Percentiles rank a stretch among this genome's conserved stretches.
Conservation (phyloP, 2,888 invertebrate genomes). For the Dioctria rufipes region DNA sequence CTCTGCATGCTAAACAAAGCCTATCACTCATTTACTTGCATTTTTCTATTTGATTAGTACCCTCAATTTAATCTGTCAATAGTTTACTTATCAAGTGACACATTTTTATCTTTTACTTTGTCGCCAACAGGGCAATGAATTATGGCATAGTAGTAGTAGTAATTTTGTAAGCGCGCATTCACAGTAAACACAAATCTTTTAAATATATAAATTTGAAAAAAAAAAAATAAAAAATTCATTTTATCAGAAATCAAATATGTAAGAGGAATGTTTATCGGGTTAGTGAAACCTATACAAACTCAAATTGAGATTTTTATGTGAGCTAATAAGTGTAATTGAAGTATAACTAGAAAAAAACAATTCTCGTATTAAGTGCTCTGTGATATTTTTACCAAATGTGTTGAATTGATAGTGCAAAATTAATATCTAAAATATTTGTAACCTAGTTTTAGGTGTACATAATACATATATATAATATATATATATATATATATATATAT, state of each 20-base stretch:
- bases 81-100: conserved; percentile 26
- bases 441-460: neutral
- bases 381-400: conserved; percentile 39
- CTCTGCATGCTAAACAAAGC: neutral
- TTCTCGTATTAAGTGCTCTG: conserved; percentile 17
- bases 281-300: neutral
- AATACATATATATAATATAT: no score
- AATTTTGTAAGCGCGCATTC: no score
- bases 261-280: neutral
- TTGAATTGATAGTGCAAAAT: conserved; percentile 1
- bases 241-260: conserved; percentile 39
- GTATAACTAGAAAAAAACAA: neutral
- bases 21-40: conserved; percentile 1
- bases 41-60: conserved; percentile 9
- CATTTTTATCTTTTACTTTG: conserved; percentile 8
- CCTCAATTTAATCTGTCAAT: conserved; percentile 22
- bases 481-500: no score
- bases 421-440: conserved; percentile 14
- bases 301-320: conserved; percentile 10
- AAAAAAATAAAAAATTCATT: neutral
- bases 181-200: no score
- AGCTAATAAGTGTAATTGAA: neutral
- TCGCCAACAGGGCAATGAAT: neutral
- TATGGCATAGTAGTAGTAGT: no score
- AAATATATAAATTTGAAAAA: no score